Evolutionary conservation across 1,140 invertebrate species (phyloP).

Genomic region (Mizuhopecten yessoensis): DNA sequence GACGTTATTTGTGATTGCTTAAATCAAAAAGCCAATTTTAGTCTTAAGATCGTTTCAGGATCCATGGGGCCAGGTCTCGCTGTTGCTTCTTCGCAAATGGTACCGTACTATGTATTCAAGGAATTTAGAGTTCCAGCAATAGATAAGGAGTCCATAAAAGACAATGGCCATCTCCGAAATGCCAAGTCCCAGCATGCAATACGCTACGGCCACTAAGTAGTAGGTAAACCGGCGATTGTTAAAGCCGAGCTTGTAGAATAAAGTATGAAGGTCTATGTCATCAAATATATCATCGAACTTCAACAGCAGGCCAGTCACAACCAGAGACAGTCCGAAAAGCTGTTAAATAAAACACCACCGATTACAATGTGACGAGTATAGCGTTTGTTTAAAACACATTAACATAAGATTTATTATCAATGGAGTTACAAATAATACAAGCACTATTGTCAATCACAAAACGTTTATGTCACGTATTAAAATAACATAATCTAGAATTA

Average conservation of each 20-base stretch:
- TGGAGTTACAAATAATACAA: too few relatives aligned
- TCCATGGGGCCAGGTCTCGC: too few relatives aligned
- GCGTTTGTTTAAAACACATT: too few relatives aligned
- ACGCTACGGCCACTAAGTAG: not conserved
- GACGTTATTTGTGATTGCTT: too few relatives aligned
- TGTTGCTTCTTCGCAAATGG: too few relatives aligned
- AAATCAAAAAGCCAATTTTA: too few relatives aligned
- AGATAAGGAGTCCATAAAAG: not conserved
- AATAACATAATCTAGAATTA: too few relatives aligned
- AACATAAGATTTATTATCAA: too few relatives aligned
- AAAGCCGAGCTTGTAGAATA: not conserved
- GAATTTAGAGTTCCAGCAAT: not conserved
- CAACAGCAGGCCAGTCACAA: not conserved
- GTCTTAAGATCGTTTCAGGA: too few relatives aligned
- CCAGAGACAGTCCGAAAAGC: not conserved
- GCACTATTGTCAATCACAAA: too few relatives aligned
- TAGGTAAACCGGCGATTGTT: slow-evolving; percentile 4
- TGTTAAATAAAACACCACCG: not conserved
- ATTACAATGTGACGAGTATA: too few relatives aligned
- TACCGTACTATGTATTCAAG: not conserved
- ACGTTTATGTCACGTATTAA: too few relatives aligned
- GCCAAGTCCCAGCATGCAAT: not conserved
- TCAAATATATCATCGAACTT: not conserved
- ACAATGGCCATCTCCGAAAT: not conserved
- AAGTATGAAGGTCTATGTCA: not conserved